Base-by-base conservation (phyloP, 2,113 vertebrate species). In the Barnardius zonarius region DNA sequence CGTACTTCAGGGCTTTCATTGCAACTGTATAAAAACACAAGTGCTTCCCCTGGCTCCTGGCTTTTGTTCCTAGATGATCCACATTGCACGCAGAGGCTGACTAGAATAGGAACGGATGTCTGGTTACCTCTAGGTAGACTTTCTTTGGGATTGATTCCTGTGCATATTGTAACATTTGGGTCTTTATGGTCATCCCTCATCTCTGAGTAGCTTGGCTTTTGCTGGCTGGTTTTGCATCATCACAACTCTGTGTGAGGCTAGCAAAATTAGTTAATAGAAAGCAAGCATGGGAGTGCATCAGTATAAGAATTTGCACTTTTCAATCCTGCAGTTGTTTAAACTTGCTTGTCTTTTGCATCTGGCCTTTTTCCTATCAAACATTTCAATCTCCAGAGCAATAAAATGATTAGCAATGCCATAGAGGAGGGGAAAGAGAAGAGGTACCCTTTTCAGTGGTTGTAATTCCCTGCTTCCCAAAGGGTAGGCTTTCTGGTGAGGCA, bases 71-170 rank as follows among this genome's bases (percentile, higher is more conserved):
- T 83, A 30, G 30, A 35, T 3, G 0, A 61, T 30, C 41, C 6
- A 2, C 0, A 0, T 82, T 61, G 37, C 5, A 2, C 10, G 18
- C 15, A 83, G 43, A 18, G 13, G 12, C n/a, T 64, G 13, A 12
- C 31, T 64, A 59, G 63, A 83, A 48, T 23, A 74, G 23, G 25
- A 57, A 74, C 20, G 18, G 20, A 27, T 69, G 88, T 91, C 44
- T 92, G 37, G 11, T 76, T 55, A 13, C n/a, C 76, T 81, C 27
- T 51, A 51, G 61, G 61, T 6, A 49, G 43, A 5, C 15, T 68
- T 83, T 30, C 27, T 68, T 94, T 80, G 30, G 23, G 37, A 24
- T 37, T 22, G 61, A 48, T 79, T 86, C 27, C 55, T 46, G 8
- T 62, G 13, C 57, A 18, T 81, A 55, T 81, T 79, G 12, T 24